Evolutionary conservation across 2,888 invertebrate genomes (phyloP).

Genomic region (Phaedon cochleariae): DNA sequence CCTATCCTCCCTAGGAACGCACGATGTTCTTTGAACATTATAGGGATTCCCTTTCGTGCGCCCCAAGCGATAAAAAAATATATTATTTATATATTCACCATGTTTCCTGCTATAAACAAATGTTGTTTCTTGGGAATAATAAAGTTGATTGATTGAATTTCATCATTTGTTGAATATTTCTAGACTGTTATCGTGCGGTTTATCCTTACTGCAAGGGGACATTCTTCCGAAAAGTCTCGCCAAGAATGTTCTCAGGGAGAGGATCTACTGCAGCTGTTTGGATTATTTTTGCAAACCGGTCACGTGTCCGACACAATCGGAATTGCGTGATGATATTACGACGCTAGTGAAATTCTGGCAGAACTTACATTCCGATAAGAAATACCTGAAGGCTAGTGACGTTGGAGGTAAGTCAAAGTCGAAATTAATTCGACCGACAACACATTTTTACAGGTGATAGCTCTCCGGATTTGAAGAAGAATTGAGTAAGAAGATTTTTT

Average conservation of each 20-base stretch:
- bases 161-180: slow-evolving; percentile 47
- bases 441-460: too few species aligned
- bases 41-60: too few species aligned
- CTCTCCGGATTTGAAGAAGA: too few species aligned
- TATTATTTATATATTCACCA: too few species aligned
- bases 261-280: slow-evolving; percentile 93
- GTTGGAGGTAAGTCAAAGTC: slow-evolving; percentile 75
- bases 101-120: too few species aligned
- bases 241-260: slow-evolving; percentile 91
- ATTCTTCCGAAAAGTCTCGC: slow-evolving; percentile 85
- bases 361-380: slow-evolving; percentile 92
- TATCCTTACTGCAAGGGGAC: slow-evolving; percentile 93
- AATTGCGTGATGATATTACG: slow-evolving; percentile 88
- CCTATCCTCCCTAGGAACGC: too few species aligned
- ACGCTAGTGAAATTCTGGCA: slow-evolving; percentile 95
- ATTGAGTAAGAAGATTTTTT: too few species aligned
- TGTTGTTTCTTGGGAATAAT: too few species aligned
- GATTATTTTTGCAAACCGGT: slow-evolving; percentile 95
- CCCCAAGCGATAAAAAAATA: too few species aligned
- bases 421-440: too few species aligned
- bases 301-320: slow-evolving; percentile 86
- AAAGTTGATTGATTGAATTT: too few species aligned
- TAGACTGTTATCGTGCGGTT: slow-evolving; percentile 89
- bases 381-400: slow-evolving; percentile 84
- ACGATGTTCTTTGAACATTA: too few species aligned